Evolutionary conservation across 2,797 vertebrate species (phyloP).

Genomic region (Uromys caudimaculatus): DNA sequence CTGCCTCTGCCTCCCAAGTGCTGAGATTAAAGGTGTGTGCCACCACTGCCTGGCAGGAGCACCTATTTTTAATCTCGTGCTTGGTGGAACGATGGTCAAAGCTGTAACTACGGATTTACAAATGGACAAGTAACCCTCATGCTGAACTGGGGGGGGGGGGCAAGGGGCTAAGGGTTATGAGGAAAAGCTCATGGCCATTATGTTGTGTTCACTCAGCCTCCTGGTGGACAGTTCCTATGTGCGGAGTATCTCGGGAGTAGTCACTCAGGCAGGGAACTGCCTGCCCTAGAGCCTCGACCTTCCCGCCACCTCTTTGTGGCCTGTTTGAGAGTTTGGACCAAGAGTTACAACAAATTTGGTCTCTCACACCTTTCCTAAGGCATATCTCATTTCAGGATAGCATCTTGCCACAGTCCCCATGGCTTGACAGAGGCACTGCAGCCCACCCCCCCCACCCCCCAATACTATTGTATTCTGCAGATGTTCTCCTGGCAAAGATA

Average conservation of each 20-base stretch:
- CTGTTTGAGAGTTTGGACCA: background rate
- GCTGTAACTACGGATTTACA: background rate
- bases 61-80: conserved; percentile 36
- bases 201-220: background rate
- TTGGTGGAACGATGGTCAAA: background rate
- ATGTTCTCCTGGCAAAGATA: conserved; percentile 33
- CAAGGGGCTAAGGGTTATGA: background rate
- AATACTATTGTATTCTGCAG: background rate
- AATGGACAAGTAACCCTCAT: background rate
- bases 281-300: background rate
- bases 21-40: too few species aligned
- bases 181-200: background rate
- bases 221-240: background rate
- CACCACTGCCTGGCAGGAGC: too few species aligned
- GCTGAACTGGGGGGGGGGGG: background rate
- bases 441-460: background rate
- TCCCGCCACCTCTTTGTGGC: background rate
- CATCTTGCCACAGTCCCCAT: too few species aligned
- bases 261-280: background rate
- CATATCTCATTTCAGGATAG: fast-evolving
- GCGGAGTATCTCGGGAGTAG: background rate
- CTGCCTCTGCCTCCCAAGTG: too few species aligned
- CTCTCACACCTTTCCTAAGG: background rate
- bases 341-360: background rate
- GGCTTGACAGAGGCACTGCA: background rate